A percentile compares a stretch with the other conserved stretches of the same genome.
These are phyloP conservation scores for Harpagus bidentatus DNA, from an alignment of 2,113 vertebrate species.

Conservation along the genomic window DNA sequence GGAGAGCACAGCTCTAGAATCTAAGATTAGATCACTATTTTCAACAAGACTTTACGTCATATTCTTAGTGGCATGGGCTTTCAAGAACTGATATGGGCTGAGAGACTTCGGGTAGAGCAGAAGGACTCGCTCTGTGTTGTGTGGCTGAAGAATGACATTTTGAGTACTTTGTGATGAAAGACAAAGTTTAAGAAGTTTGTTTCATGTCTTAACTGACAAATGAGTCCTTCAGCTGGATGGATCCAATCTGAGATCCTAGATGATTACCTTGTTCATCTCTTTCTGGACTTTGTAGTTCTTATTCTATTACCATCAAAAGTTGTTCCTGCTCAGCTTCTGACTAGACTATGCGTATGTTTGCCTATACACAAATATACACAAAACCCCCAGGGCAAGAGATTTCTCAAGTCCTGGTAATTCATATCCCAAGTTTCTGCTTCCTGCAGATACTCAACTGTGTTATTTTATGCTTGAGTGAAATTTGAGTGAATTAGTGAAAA, in stretches of 20 bases:
- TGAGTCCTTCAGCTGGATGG: background rate
- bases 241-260: background rate
- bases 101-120: background rate
- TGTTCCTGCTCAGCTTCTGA: background rate
- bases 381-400: accelerated
- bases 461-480: background rate
- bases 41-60: background rate
- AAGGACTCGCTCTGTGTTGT: background rate
- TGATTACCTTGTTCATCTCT: background rate
- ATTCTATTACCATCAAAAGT: background rate
- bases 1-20: background rate
- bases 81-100: background rate
- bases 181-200: background rate
- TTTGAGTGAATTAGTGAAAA: background rate
- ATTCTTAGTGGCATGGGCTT: background rate
- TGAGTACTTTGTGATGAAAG: background rate
- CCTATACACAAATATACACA: background rate
- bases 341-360: background rate
- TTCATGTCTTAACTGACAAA: background rate
- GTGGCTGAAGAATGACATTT: background rate
- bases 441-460: background rate
- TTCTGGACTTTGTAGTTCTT: background rate
- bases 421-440: background rate
- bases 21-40: background rate
- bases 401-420: background rate